phyloP scores from a whole-genome alignment of 1,140 invertebrate species.

The Habropoda laboriosa region DNA sequence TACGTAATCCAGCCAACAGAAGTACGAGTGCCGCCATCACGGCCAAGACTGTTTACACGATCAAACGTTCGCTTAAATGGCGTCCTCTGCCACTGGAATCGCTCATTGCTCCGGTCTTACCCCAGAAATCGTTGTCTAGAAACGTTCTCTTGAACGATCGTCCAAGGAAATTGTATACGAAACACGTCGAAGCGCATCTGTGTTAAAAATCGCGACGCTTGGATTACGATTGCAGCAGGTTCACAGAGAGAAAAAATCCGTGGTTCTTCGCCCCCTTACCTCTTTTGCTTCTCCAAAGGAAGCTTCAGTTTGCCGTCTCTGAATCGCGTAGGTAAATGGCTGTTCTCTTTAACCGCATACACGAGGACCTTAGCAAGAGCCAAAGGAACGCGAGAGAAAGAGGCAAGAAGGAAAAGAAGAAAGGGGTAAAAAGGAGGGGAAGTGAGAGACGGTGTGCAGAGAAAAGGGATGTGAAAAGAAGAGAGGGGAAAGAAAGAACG shows the following conservation, averaged over 20 bases:
- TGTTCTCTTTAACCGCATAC: slow-evolving; percentile 48
- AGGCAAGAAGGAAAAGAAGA: not conserved
- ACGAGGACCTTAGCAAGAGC: slow-evolving; percentile 9
- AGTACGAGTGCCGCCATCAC: not conserved
- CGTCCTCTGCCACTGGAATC: not conserved
- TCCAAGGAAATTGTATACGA: slow-evolving; percentile 28
- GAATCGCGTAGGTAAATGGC: slow-evolving; percentile 61
- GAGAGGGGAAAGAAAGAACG: slow-evolving; percentile 4
- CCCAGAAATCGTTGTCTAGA: not conserved
- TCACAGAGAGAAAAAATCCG: slow-evolving; percentile 18
- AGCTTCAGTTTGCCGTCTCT: slow-evolving; percentile 50
- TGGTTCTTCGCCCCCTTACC: too few species aligned
- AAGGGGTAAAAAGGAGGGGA: slow-evolving; percentile 24
- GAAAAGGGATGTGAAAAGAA: not conserved
- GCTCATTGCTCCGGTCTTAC: not conserved
- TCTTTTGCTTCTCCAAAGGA: slow-evolving; percentile 10
- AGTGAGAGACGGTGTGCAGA: not conserved
- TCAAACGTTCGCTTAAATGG: slow-evolving; percentile 19
- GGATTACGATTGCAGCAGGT: slow-evolving; percentile 14
- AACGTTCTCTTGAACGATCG: not conserved
- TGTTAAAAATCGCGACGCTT: not conserved
- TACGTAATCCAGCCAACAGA: not conserved
- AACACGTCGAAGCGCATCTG: not conserved
- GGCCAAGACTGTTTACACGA: slow-evolving; percentile 9
- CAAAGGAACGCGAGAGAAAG: too few species aligned